A percentile compares a stretch with the other conserved stretches of the same genome.
phyloP scores from a whole-genome alignment of 2,113 vertebrate genomes.

The Erythrocercus mccallii region DNA sequence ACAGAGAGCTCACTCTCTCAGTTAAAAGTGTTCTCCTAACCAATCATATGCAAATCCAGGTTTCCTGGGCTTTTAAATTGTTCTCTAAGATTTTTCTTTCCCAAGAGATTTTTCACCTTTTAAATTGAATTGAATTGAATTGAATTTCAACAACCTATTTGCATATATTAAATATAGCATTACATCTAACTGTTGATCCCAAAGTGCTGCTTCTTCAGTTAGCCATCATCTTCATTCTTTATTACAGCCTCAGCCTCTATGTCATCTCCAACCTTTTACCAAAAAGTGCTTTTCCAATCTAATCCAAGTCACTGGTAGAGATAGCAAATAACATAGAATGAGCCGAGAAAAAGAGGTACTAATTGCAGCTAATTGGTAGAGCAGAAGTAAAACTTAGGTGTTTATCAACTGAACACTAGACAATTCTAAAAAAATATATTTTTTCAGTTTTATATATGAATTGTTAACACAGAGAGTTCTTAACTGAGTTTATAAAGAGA shows the following conservation, averaged over 20 bases:
- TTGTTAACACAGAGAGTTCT: neutral
- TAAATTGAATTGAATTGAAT: neutral
- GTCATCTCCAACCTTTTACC: neutral
- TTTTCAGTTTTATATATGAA: neutral
- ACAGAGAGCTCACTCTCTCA: neutral
- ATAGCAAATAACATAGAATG: neutral
- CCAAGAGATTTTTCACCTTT: neutral
- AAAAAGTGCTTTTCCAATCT: neutral
- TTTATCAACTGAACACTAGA: neutral
- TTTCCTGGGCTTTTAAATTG: neutral
- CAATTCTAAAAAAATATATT: neutral
- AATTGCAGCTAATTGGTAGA: neutral
- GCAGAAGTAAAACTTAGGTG: neutral
- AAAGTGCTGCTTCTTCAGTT: neutral
- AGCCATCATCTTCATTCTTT: neutral
- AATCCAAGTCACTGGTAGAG: neutral
- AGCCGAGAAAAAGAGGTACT: neutral
- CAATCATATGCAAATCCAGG: neutral
- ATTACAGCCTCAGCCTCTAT: accelerated
- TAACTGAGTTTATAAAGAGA: neutral
- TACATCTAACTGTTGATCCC: neutral
- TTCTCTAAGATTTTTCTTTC: neutral
- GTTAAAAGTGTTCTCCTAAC: neutral
- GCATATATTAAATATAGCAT: neutral
- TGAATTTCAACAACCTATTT: neutral